Base-by-base conservation (phyloP, 1,140 invertebrate species). In the Drosophila lowei region DNA sequence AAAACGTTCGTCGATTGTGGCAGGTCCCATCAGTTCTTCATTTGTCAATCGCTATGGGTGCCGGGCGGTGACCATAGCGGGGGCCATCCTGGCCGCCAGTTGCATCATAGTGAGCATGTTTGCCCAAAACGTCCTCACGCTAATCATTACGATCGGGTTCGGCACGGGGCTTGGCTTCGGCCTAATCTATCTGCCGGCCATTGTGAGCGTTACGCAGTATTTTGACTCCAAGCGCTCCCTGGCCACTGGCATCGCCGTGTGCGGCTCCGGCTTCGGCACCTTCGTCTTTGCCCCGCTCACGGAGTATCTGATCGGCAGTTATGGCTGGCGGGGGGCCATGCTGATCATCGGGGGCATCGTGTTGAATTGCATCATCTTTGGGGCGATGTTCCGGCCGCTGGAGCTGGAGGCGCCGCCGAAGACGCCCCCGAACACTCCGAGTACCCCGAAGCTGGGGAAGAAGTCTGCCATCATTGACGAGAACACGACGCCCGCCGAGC, bases 1-100 rank as follows among this genome's bases (percentile, higher is more conserved):
- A 18, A 34, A 66, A 4, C 23, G 1, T 16, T 0, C 13, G 6
- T 15, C 13, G 30, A 30, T 9, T 6, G 9, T 18, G 74, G 34
- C 92, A 97, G 97, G 97, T 79, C 98, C 98, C 13, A 94, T 99
- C 79, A 97, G 97, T 6, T 97, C 97, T 83, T 95, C 95, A 2
- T 94, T 99, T 81, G 97, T 98, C 2, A 99, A 99, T 92, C 95
- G 96, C 83, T 99, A 95, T 92, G 97, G 98, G 9, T 99, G 98
- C 88, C 94, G 97, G 38, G 81, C 94, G 1, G 97, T 99, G 15
- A 98, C 97, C 0, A 96, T 99, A 49, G 94, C 93, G 1, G 98
- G 98, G 0, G 94, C 97, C 3, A 91, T 99, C 15, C 92, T 99
- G 13, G 95, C 97, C 0, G 93, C 95, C 1, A 55, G 93, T 0